A percentile compares a stretch with the other conserved stretches of the same genome.
Evolutionary conservation across 2,797 vertebrate genomes (phyloP).

Genomic region (Enteromius mattozi): DNA sequence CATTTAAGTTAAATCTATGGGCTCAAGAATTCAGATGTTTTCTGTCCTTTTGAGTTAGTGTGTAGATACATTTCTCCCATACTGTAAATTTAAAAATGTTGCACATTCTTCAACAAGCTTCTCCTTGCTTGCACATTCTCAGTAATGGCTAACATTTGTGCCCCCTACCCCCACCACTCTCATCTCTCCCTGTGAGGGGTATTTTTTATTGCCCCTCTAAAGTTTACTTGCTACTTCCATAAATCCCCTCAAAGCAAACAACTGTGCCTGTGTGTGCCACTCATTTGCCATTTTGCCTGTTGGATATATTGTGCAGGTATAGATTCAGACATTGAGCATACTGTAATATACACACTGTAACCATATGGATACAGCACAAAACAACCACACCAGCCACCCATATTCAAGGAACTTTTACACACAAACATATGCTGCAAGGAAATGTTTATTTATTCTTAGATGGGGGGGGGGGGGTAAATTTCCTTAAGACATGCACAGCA

Average conservation of each 20-base stretch:
- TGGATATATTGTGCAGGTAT: neutral
- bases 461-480: neutral
- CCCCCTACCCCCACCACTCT: neutral
- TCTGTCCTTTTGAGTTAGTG: neutral
- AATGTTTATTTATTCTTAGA: neutral
- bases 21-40: neutral
- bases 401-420: neutral
- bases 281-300: constrained; percentile 13
- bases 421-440: neutral
- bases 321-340: constrained; percentile 13
- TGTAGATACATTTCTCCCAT: neutral
- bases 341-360: constrained; percentile 8
- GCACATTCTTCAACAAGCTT: constrained; percentile 29
- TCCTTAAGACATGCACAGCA: neutral
- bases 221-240: constrained; percentile 47
- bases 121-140: constrained; percentile 36
- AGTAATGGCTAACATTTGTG: constrained; percentile 27
- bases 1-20: neutral
- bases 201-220: constrained; percentile 54
- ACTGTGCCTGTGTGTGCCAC: constrained; percentile 20
- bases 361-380: constrained; percentile 8
- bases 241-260: constrained; percentile 55
- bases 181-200: constrained; percentile 15
- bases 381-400: constrained; percentile 8
- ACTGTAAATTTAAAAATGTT: constrained; percentile 38